Evolutionary conservation across 1,140 invertebrate genomes (phyloP).

Genomic region (Marisa cornuarietis): DNA sequence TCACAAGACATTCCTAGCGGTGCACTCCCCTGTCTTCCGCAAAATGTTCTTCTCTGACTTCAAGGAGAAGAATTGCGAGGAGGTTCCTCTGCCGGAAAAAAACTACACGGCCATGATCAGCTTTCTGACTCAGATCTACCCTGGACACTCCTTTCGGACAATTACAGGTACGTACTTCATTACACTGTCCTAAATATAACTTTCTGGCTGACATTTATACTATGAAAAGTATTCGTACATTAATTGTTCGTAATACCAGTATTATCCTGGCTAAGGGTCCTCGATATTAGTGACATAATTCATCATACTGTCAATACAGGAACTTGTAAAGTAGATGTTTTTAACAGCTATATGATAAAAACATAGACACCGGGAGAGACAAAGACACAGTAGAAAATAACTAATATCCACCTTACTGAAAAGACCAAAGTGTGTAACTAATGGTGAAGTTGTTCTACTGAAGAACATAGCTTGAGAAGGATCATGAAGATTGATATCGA

Average conservation of each 20-base stretch:
- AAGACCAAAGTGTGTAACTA: too few species aligned
- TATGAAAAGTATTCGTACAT: neutral
- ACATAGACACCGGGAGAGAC: too few species aligned
- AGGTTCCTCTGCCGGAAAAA: neutral
- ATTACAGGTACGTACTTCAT: neutral
- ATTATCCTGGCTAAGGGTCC: neutral
- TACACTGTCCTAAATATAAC: neutral
- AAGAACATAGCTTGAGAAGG: too few species aligned
- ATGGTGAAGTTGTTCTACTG: too few species aligned
- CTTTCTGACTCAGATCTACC: constrained; percentile 14
- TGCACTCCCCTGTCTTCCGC: constrained; percentile 13
- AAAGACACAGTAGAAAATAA: too few species aligned
- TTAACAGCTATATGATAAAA: too few species aligned
- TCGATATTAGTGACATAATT: neutral
- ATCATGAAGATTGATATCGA: too few species aligned
- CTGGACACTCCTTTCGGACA: constrained; percentile 3
- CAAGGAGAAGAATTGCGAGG: neutral
- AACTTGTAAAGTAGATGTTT: neutral
- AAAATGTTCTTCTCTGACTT: constrained; percentile 10
- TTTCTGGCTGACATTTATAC: neutral
- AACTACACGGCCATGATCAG: neutral
- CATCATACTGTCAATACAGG: neutral
- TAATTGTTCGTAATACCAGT: neutral
- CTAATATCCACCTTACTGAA: too few species aligned
- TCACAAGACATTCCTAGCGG: neutral